These are phyloP conservation scores for Morpho deidamia DNA, from an alignment of 2,888 invertebrate species.

Conservation along the genomic window DNA sequence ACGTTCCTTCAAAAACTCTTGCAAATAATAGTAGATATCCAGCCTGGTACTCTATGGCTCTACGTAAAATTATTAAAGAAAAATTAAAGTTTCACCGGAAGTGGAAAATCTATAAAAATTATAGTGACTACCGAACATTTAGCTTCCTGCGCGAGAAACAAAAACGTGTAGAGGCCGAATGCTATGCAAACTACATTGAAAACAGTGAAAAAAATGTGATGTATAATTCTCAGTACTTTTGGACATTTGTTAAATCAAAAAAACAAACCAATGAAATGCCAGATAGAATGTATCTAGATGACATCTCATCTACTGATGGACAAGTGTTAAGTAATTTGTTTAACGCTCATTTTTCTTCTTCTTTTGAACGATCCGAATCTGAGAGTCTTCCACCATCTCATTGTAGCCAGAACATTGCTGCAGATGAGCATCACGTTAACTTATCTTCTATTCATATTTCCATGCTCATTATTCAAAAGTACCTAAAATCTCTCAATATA, in stretches of 20 bases:
- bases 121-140: too few relatives aligned
- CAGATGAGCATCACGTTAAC: neutral
- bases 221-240: neutral
- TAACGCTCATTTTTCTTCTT: neutral
- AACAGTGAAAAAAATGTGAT: neutral
- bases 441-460: neutral
- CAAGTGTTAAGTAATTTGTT: neutral
- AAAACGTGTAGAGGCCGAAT: neutral
- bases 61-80: too few relatives aligned
- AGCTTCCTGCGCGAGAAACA: neutral
- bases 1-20: too few relatives aligned
- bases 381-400: neutral
- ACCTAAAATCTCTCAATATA: neutral
- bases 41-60: too few relatives aligned
- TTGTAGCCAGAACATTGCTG: neutral
- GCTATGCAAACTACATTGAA: neutral
- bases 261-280: neutral
- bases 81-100: too few relatives aligned
- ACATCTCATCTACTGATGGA: neutral
- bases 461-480: neutral
- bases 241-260: constrained; percentile 6
- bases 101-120: too few relatives aligned
- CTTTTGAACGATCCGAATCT: neutral
- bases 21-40: too few relatives aligned
- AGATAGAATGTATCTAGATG: neutral